Evolutionary conservation across 2,888 invertebrate species (phyloP).

Genomic region (Anticlea derivata): DNA sequence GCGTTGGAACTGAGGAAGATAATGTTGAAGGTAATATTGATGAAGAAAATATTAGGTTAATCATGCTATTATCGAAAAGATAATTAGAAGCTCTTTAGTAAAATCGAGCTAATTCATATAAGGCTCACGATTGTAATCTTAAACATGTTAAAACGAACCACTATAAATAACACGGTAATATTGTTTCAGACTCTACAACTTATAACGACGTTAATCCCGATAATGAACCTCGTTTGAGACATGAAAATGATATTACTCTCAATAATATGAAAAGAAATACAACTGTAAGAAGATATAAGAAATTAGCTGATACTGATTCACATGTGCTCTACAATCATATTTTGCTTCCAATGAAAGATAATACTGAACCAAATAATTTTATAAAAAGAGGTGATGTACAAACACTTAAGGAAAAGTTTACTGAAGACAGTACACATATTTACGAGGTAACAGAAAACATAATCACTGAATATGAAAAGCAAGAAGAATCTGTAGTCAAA

Average conservation of each 20-base stretch:
- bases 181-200: constrained; percentile 15
- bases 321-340: background rate
- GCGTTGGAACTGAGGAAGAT: background rate
- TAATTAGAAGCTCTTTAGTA: too few relatives aligned
- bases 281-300: constrained; percentile 26
- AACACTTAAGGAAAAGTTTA: background rate
- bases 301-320: constrained; percentile 12
- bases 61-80: too few relatives aligned
- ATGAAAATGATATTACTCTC: background rate
- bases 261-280: constrained; percentile 1
- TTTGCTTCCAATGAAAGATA: background rate
- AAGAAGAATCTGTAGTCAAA: constrained; percentile 26
- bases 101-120: too few relatives aligned
- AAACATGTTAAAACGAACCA: too few relatives aligned
- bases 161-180: too few relatives aligned
- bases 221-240: background rate
- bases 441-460: constrained; percentile 55
- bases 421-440: constrained; percentile 5
- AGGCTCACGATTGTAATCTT: too few relatives aligned
- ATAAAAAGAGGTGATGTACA: background rate
- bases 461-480: constrained; percentile 19
- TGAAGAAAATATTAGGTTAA: constrained; percentile 6
- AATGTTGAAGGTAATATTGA: background rate
- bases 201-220: background rate
- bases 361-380: background rate